Evolutionary conservation across 2,113 vertebrate genomes (phyloP).

Genomic region (Psettodes erumei): DNA sequence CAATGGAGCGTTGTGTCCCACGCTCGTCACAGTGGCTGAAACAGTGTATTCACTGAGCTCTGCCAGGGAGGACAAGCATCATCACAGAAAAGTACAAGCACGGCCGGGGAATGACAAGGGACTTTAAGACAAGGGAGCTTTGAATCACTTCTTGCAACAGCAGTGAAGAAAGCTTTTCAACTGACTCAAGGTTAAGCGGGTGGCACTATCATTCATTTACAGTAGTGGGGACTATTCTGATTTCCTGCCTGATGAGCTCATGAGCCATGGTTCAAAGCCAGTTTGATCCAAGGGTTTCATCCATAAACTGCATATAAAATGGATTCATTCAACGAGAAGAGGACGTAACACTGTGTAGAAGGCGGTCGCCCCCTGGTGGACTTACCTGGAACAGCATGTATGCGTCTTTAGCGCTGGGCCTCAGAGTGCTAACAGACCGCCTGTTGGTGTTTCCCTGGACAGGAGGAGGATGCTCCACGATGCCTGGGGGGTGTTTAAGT

Average conservation of each 20-base stretch:
- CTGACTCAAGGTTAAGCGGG: neutral
- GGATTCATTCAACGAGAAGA: neutral
- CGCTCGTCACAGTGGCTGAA: slow-evolving; percentile 12
- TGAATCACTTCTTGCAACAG: neutral
- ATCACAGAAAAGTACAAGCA: slow-evolving; percentile 11
- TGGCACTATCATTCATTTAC: neutral
- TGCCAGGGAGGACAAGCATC: slow-evolving; percentile 12
- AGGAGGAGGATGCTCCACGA: slow-evolving; percentile 85
- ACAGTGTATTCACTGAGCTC: slow-evolving; percentile 38
- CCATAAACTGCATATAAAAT: too few species aligned
- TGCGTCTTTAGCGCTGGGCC: slow-evolving; percentile 97
- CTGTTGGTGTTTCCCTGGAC: slow-evolving; percentile 95
- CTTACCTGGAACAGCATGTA: slow-evolving; percentile 99
- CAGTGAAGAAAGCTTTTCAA: slow-evolving; percentile 9
- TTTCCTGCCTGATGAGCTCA: neutral
- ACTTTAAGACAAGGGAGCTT: neutral
- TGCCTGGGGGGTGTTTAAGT: slow-evolving; percentile 75
- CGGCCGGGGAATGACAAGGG: slow-evolving; percentile 14
- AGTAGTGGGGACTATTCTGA: neutral
- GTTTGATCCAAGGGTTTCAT: neutral
- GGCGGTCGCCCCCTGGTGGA: slow-evolving; percentile 58
- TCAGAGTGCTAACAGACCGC: slow-evolving; percentile 93
- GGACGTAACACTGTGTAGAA: neutral
- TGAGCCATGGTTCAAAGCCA: slow-evolving; percentile 11
- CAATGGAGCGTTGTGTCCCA: slow-evolving; percentile 35